Percentiles rank a stretch among this genome's conserved stretches.
These are phyloP conservation scores for Marmota flaviventris DNA, from an alignment of 2,113 vertebrate genomes.

Conservation along the genomic window DNA sequence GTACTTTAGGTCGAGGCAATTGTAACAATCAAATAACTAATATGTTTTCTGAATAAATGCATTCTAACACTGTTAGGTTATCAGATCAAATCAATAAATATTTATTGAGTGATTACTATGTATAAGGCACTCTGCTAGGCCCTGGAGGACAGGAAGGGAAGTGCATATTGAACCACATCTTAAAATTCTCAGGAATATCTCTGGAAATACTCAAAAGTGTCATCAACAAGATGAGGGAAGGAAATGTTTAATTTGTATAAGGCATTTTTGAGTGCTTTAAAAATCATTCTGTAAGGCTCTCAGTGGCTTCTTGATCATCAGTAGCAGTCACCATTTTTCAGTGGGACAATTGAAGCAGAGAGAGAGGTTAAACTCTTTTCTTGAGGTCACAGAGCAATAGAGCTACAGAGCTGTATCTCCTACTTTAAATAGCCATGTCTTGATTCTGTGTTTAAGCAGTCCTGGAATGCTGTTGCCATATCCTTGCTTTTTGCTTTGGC, in stretches of 20 bases:
- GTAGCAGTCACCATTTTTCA: not conserved
- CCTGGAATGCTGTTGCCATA: not conserved
- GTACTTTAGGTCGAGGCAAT: not conserved
- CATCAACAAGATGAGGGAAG: not conserved
- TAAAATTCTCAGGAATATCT: not conserved
- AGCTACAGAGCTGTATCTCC: not conserved
- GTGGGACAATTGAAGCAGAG: not conserved
- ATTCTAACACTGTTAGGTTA: slow-evolving; percentile 69
- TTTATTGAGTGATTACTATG: slow-evolving; percentile 76
- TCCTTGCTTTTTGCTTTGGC: not conserved
- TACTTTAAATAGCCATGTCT: not conserved
- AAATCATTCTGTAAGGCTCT: not conserved
- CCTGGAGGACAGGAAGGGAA: not conserved
- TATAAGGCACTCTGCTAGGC: slow-evolving; percentile 20
- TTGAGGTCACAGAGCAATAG: not conserved
- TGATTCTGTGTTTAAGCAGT: not conserved
- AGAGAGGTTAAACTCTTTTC: not conserved
- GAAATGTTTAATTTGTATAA: not conserved
- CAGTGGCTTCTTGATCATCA: not conserved
- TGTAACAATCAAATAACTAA: slow-evolving; percentile 53
- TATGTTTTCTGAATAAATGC: slow-evolving; percentile 76
- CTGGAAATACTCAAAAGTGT: slow-evolving; percentile 1
- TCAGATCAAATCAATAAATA: slow-evolving; percentile 78
- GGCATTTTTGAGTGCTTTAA: not conserved
- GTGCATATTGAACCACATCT: not conserved